Percentiles rank a stretch among this genome's conserved stretches.
Conservation (phyloP, 92 coral and sea anemone genomes). For the Epizoanthus stellaris region DNA sequence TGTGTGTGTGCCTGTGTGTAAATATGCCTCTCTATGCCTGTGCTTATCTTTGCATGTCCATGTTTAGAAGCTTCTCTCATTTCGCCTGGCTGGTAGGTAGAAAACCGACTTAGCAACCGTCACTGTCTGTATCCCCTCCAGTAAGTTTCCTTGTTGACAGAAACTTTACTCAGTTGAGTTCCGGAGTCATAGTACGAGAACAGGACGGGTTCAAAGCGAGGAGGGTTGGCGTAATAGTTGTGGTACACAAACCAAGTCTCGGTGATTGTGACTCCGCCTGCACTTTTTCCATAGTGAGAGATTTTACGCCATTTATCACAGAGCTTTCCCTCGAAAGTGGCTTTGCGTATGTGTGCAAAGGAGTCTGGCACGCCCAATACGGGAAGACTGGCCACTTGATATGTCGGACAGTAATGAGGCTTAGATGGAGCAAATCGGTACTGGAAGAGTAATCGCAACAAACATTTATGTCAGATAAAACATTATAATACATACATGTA, state of each 20-base stretch:
- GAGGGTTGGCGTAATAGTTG: not conserved
- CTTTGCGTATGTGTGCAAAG: not conserved
- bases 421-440: not conserved
- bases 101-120: not conserved
- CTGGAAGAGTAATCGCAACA: not conserved
- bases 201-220: not conserved
- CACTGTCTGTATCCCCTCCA: not conserved
- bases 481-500: too few relatives aligned
- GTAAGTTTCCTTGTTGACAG: not conserved
- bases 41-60: too few relatives aligned
- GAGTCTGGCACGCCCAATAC: not conserved
- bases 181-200: not conserved
- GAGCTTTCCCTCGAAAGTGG: not conserved
- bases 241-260: not conserved
- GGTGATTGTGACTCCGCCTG: not conserved
- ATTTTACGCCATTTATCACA: not conserved
- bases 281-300: too few relatives aligned
- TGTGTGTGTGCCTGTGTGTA: too few relatives aligned
- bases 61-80: too few relatives aligned
- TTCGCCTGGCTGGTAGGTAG: not conserved
- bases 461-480: not conserved
- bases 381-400: not conserved
- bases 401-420: not conserved
- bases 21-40: too few relatives aligned
- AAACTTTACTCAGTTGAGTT: not conserved